Evolutionary conservation across 2,888 invertebrate species (phyloP), one percentile per base, ranked within the genome.

Genomic region (Dicranocentrus wangi): DNA sequence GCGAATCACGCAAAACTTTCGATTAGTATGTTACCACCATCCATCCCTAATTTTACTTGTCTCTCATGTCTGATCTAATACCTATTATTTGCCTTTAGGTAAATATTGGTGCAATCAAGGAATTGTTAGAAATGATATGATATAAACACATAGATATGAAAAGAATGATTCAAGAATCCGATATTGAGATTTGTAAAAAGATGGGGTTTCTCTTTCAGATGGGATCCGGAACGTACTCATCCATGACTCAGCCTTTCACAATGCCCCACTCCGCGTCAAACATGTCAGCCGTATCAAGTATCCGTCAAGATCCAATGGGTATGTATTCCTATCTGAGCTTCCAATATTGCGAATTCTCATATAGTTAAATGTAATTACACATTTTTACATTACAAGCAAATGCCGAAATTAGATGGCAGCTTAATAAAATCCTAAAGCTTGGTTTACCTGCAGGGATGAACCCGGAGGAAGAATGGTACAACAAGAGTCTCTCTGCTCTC

Each of bases 391-490:
- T 60, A 21, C 43, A 65, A 58, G 17, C 19, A 73, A 60, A 60
- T 55, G 55, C 19, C 2, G 28, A 32, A 19, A 60, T 79, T 65
- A 68, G 80, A 80, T 32, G 32, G 61, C 80, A 80, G 80, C 72
- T 81, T 86, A 86, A 86, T 87, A 87, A 86, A 86, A 73, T 83
- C 78, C 76, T 83, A 83, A 85, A 87, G 87, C 86, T 86, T 87
- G 87, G 87, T 87, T 87, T 85, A 80, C 85, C 85, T 87, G 87
- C 86, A 96, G 96, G 95, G 87, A 96, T 96, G 95, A 94, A 93
- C 86, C 94, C 95, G 63, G 97, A 95, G 89, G 90, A 90, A 76
- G 97, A 98, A 90, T 98, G 98, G 98, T 98, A 98, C 92, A 98
- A 98, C 91, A 98, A 98, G 91, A 97, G 97, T 88, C 92, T 98